Evolutionary conservation across 2,888 invertebrate species (phyloP).

Genomic region (Mechanitis messenoides): DNA sequence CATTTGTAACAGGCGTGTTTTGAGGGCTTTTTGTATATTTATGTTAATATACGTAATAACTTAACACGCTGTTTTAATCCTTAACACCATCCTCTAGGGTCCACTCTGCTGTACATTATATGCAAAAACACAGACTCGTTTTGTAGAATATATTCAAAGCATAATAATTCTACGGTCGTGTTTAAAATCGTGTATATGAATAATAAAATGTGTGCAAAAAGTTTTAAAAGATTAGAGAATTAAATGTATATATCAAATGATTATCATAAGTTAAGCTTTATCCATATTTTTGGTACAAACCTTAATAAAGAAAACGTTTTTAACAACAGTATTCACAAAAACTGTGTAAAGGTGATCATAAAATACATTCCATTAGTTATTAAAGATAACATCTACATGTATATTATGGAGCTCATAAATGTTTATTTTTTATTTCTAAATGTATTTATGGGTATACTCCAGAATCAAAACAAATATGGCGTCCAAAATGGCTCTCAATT

Average conservation of each 20-base stretch:
- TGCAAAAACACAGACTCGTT: neutral
- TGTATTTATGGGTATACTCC: conserved; percentile 10
- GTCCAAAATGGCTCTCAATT: conserved; percentile 40
- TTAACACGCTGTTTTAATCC: conserved; percentile 1
- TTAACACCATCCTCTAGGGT: neutral
- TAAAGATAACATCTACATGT: conserved; percentile 9
- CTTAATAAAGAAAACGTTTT: neutral
- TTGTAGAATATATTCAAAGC: conserved; percentile 8
- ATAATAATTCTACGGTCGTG: conserved; percentile 13
- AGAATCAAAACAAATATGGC: conserved; percentile 39
- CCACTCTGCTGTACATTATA: neutral
- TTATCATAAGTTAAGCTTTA: neutral
- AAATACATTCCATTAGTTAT: neutral
- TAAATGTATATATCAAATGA: neutral
- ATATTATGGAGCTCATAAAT: conserved; percentile 14
- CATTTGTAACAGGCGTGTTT: conserved; percentile 24
- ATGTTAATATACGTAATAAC: conserved; percentile 10
- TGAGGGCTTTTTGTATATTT: conserved; percentile 18
- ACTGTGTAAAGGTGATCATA: neutral
- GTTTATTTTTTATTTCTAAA: conserved; percentile 9
- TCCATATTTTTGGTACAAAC: neutral
- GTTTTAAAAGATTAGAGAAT: conserved; percentile 1
- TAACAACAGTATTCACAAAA: neutral
- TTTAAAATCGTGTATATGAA: conserved; percentile 21
- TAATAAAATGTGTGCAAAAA: conserved; percentile 9